Base-by-base conservation (phyloP, 2,797 vertebrate genomes). In the Dermochelys coriacea region DNA sequence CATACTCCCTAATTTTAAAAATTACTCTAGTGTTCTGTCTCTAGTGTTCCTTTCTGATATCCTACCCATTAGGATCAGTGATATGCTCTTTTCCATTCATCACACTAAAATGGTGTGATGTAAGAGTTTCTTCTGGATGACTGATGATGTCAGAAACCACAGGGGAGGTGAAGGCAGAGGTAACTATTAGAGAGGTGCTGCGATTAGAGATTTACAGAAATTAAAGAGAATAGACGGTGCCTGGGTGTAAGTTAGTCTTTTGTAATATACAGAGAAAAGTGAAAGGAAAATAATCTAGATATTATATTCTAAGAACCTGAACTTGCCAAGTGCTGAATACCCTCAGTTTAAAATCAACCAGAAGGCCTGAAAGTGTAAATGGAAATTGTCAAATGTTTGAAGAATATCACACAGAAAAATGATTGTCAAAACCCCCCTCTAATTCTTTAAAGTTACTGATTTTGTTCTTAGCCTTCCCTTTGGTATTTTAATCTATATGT, bases 11-110 rank as follows among this genome's bases (percentile, higher is more conserved):
- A 18, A 79, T 59, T n/a, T 37, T 59, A 75, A 64, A 31, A 23
- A 2, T 25, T 4, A 0, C 9, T 74, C 51, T 84, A 21, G 5
- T 61, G 25, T 57, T 75, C 50, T 52, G 47, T 5, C 50, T 80
- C 29, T 1, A 0, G 0, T 12, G 1, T 0, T n/a, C 82, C 74
- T 50, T 52, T 23, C 16, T 7, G 23, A 11, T 86, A 50, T 50
- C 50, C 1, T 0, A 41, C 29, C 85, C 57, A 64, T n/a, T 3
- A 4, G 80, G 80, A 80, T 45, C 49, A 29, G 47, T 16, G 34
- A 47, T 77, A 29, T 57, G 55, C 27, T 31, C 12, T 57, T 29
- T 57, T 25, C 52, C 12, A 8, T 25, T 75, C 37, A 2, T 19
- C 0, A 0, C 47, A 27, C 50, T 6, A 5, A 74, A 78, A 34